Evolutionary conservation across 2,888 invertebrate genomes (phyloP).

Genomic region (Orthosia gothica): DNA sequence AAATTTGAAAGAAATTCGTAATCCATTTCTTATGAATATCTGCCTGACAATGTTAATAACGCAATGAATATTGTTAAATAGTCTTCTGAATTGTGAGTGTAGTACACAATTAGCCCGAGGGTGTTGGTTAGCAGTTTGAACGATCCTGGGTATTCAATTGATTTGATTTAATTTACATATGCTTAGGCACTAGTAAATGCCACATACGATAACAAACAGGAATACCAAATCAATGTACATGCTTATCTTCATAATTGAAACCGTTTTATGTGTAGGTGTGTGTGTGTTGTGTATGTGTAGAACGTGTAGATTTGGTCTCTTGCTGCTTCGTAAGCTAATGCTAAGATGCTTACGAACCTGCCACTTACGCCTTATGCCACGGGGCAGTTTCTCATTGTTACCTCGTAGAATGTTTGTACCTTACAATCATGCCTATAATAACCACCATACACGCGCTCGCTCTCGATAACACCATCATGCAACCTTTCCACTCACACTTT

Average conservation of each 20-base stretch:
- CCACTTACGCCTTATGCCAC: too few species aligned
- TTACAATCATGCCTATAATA: too few species aligned
- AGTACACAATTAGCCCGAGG: neutral
- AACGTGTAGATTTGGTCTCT: neutral
- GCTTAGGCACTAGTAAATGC: neutral
- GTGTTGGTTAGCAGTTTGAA: neutral
- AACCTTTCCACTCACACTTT: too few species aligned
- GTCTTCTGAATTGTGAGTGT: neutral
- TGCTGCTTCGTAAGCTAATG: too few species aligned
- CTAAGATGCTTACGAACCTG: too few species aligned
- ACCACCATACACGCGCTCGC: too few species aligned
- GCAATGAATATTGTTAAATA: neutral
- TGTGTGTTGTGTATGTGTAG: neutral
- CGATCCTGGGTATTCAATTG: neutral
- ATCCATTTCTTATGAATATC: neutral
- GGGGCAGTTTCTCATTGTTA: too few species aligned
- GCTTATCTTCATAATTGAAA: neutral
- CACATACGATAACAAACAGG: neutral
- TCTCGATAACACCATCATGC: too few species aligned
- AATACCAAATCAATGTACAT: neutral
- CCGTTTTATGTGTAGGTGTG: neutral
- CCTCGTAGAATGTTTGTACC: too few species aligned
- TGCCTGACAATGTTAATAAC: neutral
- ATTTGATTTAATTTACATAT: constrained; percentile 14
- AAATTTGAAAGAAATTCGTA: neutral